Base-by-base conservation (phyloP, 2,888 invertebrate species). In the Cheilosia variabilis region DNA sequence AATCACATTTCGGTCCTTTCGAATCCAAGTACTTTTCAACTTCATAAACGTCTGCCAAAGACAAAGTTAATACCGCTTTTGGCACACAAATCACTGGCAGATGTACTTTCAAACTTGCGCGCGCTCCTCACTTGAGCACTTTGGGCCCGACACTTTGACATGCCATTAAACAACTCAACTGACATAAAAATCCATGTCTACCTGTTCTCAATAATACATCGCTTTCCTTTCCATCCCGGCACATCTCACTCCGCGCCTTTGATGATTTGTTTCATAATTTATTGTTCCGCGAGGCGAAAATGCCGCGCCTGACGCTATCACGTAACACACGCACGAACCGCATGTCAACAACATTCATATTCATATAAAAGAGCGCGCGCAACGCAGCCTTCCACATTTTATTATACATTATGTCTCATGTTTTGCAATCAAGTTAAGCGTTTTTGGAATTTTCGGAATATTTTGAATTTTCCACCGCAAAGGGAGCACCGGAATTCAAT, bases 201-300 rank as follows among this genome's bases (percentile, higher is more conserved):
- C 81, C 62, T 81, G 76, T 80, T 76, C 71, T 72, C 72, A 86
- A 86, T 86, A 77, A 76, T 86, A 72, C 81, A 81, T 57, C 66
- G 50, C 50, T 57, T 57, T 24, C 3, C 63, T 52, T 13, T 52
- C 31, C 31, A 9, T 24, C 4, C 15, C 13, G 6, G 2, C 9
- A 50, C 50, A 22, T 50, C 13, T 5, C 4, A 22, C 4, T 27
- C 22, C 7, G 9, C 52, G 22, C 43, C 58, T 81, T 76, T 76
- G 69, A 69, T 80, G 80, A 76, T 71, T 81, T 76, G 62, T 62
- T 81, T 72, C 53, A 86, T 76, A 72, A 86, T 76, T 86, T 72
- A 86, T 86, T 34, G 81, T 68, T 43, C 45, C 62, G 19, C 68
- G 22, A 37, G 37, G 4, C 3, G n/a, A 66, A 63, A 66, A 17